Percentiles rank a stretch among this genome's conserved stretches.
phyloP scores from a whole-genome alignment of 2,888 invertebrate genomes.

The Acrobasis suavella region DNA sequence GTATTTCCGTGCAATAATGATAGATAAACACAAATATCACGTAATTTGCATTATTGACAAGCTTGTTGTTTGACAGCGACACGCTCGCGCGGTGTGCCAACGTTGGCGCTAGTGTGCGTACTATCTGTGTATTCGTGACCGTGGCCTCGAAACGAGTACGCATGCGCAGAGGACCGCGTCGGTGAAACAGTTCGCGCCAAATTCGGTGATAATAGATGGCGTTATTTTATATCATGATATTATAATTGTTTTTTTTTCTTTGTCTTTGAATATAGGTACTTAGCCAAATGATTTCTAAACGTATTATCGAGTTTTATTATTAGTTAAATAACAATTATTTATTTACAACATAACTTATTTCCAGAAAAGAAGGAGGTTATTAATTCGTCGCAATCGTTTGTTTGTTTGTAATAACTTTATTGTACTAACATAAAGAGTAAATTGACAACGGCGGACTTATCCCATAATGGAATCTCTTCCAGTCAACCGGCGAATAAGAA shows the following conservation, averaged over 20 bases:
- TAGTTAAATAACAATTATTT: too few relatives aligned
- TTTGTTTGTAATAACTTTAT: too few relatives aligned
- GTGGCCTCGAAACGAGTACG: constrained; percentile 65
- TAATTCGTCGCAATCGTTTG: too few relatives aligned
- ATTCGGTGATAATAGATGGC: constrained; percentile 51
- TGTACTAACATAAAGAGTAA: too few relatives aligned
- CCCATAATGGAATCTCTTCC: too few relatives aligned
- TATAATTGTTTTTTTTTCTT: not conserved
- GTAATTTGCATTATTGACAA: constrained; percentile 55
- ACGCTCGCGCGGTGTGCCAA: constrained; percentile 26
- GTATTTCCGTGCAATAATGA: constrained; percentile 32
- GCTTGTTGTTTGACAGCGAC: constrained; percentile 23
- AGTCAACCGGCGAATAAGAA: too few relatives aligned
- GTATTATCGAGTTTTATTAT: too few relatives aligned
- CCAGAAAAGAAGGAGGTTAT: too few relatives aligned
- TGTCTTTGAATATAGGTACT: too few relatives aligned
- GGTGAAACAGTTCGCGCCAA: constrained; percentile 53
- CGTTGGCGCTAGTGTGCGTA: constrained; percentile 57
- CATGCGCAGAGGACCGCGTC: constrained; percentile 59
- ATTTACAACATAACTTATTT: too few relatives aligned
- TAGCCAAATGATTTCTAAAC: too few relatives aligned
- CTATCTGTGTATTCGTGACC: constrained; percentile 58
- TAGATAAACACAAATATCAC: constrained; percentile 47
- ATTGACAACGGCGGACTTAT: too few relatives aligned
- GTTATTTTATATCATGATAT: constrained; percentile 29